These are phyloP conservation scores for Pseudopodoces humilis DNA, from an alignment of 2,113 vertebrate species.

Conservation along the genomic window DNA sequence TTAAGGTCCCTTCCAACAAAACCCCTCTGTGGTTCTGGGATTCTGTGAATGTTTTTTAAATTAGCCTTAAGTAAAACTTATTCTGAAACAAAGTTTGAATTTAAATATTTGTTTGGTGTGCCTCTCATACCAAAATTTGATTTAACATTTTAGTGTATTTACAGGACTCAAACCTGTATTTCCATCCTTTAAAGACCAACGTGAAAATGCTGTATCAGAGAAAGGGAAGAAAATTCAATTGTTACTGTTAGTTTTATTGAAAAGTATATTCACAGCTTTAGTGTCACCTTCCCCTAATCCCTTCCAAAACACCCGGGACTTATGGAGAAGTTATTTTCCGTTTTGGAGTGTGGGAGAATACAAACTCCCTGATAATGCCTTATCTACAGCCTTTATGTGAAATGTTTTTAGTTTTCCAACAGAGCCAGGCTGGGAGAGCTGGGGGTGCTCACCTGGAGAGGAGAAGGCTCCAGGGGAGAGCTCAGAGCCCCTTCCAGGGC, in stretches of 20 bases:
- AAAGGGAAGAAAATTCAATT: neutral
- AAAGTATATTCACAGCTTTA: neutral
- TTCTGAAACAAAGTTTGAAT: neutral
- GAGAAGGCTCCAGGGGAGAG: neutral
- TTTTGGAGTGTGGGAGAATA: neutral
- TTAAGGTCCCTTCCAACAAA: neutral
- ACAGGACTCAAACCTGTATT: neutral
- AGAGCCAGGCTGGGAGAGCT: neutral
- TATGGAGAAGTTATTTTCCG: neutral
- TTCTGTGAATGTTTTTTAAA: neutral
- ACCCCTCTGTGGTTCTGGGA: neutral
- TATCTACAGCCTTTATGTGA: neutral
- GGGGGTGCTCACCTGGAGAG: fast-evolving
- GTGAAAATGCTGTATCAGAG: neutral
- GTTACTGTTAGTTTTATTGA: neutral
- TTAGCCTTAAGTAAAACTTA: neutral
- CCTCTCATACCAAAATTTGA: neutral
- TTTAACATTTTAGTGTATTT: neutral
- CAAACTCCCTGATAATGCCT: neutral
- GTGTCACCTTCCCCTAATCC: neutral
- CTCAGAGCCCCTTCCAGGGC: neutral
- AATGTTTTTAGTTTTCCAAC: neutral
- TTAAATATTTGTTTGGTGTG: fast-evolving
- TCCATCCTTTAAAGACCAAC: neutral
- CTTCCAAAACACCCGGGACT: neutral